Conservation (phyloP, 2,888 invertebrate species). For the Eretmocerus hayati region DNA sequence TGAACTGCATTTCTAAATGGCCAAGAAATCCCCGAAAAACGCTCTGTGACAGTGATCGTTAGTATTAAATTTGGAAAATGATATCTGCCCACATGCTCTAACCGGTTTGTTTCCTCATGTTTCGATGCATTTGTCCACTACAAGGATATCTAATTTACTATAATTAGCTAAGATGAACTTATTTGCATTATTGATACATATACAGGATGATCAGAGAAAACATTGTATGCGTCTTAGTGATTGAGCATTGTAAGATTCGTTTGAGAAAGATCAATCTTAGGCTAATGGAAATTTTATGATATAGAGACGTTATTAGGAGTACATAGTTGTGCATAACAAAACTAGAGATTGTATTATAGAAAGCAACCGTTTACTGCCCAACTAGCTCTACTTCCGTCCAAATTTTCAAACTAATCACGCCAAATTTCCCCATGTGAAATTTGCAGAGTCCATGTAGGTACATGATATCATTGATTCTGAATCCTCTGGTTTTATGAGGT, state of each 20-base stretch:
- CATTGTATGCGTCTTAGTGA: constrained; percentile 14
- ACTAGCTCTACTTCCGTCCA: constrained; percentile 21
- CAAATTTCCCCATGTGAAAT: no score
- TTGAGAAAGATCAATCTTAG: constrained; percentile 15
- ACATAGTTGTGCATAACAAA: constrained; percentile 16
- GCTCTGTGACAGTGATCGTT: no score
- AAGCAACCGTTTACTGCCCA: constrained; percentile 19
- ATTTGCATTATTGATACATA: constrained; percentile 8
- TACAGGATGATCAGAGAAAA: constrained; percentile 15
- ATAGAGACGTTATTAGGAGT: constrained; percentile 15
- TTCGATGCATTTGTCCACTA: background rate
- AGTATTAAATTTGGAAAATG: no score
- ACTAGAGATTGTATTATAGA: constrained; percentile 16
- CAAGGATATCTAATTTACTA: no score
- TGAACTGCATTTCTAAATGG: no score
- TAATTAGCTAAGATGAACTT: background rate
- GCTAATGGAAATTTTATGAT: constrained; percentile 14
- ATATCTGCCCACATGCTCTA: no score
- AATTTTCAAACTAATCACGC: constrained; percentile 6
- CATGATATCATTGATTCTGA: no score
- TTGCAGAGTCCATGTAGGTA: no score
- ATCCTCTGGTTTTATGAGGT: no score
- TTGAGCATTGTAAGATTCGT: constrained; percentile 14
- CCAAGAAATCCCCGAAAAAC: no score
- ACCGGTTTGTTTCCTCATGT: constrained; percentile 10